Base-by-base conservation (phyloP, 2,113 vertebrate species). In the Phoxinus phoxinus region DNA sequence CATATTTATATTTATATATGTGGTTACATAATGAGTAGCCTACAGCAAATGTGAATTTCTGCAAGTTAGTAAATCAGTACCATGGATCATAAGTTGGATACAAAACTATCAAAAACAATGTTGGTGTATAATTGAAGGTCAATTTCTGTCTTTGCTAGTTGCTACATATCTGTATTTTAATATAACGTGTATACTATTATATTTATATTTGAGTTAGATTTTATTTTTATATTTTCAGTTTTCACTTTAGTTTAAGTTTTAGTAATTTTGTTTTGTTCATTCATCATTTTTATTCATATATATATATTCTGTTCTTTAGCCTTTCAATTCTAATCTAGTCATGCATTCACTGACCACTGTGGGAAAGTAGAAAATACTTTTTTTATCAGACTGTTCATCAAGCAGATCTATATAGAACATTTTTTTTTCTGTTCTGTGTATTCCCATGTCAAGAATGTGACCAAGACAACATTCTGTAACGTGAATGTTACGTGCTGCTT, bases 381-480 rank as follows among this genome's bases (percentile, higher is more conserved):
- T 44, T 35, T 1, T 56, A 53, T 77, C 23, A 61, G 21, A 15
- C 6, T 46, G 12, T 46, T 41, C 23, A 78, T 35, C 30, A 61
- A 79, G 12, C 1, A 63, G 35, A 81, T 30, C 58, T 81, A 25
- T 27, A 79, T n/a, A 46, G n/a, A 59, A 46, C 75, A 17, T 13
- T 4, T 56, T 56, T 35, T n/a, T 23, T 67, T 35, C 81, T 83
- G 81, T 83, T 30, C 13, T 25, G 9, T 37, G 27, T 58, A 37
- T 83, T 83, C 48, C 12, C 48, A 71, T 71, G 27, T 37, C 79
- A 71, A 37, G 46, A 83, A 83, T 83, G 81, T 72, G 81, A 71
- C 65, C 81, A 56, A 56, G 48, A 72, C 81, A 23, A 21, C 81
- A 83, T 83, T 83, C 65, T 83, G 65, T 37, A 15, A 51, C 25